Percentiles rank a stretch among this genome's conserved stretches.
Evolutionary conservation across 2,888 invertebrate species (phyloP).

Genomic region (Folsomia manolachei): DNA sequence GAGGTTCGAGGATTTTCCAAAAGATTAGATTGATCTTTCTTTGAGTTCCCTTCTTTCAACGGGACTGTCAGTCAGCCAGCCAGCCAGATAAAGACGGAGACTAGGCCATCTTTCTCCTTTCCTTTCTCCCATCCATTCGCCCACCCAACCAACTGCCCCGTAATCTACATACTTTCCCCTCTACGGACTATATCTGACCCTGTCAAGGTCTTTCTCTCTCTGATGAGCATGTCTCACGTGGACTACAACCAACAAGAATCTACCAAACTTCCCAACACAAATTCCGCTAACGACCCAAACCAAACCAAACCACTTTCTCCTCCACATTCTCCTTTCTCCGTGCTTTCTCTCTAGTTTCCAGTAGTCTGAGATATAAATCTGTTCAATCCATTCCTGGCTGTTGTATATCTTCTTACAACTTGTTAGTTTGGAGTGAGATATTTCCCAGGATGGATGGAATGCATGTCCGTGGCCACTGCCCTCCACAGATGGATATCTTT

Average conservation of each 20-base stretch:
- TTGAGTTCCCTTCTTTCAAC: slow-evolving; percentile 21
- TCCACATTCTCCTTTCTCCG: too few relatives aligned
- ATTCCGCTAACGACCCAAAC: background rate
- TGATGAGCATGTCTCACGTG: too few relatives aligned
- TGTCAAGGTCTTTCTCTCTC: background rate
- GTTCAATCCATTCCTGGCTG: background rate
- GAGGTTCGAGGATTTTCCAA: slow-evolving; percentile 42
- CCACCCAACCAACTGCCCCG: too few relatives aligned
- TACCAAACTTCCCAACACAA: too few relatives aligned
- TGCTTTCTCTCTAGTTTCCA: background rate
- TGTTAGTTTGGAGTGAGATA: too few relatives aligned
- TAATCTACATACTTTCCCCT: too few relatives aligned
- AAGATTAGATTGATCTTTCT: slow-evolving; percentile 45
- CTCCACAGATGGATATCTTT: background rate
- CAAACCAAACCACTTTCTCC: too few relatives aligned
- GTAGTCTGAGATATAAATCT: background rate
- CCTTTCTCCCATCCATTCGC: background rate
- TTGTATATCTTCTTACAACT: too few relatives aligned
- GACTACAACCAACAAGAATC: too few relatives aligned
- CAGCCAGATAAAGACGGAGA: too few relatives aligned
- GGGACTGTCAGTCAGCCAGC: slow-evolving; percentile 12
- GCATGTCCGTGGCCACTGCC: too few relatives aligned
- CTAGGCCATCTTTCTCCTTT: slow-evolving; percentile 17
- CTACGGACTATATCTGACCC: background rate
- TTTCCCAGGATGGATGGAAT: too few relatives aligned